These are phyloP conservation scores for Colistium nudipinnis DNA, from an alignment of 2,113 vertebrate species.

Conservation along the genomic window DNA sequence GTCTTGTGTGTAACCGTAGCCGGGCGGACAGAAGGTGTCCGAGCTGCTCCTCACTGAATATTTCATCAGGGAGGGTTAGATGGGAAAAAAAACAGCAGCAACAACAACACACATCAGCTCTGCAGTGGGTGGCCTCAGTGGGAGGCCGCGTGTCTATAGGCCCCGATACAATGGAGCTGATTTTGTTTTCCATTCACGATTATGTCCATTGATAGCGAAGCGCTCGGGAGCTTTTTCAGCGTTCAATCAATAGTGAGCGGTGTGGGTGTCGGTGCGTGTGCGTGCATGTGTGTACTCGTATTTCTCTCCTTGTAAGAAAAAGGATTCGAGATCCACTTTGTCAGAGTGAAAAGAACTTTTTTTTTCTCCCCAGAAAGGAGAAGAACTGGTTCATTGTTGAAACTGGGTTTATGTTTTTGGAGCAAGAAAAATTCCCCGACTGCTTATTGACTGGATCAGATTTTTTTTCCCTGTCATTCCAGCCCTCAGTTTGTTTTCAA, in stretches of 20 bases:
- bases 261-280: slow-evolving; percentile 7
- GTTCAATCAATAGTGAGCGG: slow-evolving; percentile 43
- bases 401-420: neutral
- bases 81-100: too few relatives aligned
- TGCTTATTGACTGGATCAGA: neutral
- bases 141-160: neutral
- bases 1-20: slow-evolving; percentile 44
- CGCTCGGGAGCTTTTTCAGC: slow-evolving; percentile 21
- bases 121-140: slow-evolving; percentile 40
- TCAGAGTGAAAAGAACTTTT: neutral
- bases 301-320: neutral
- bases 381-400: neutral
- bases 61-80: slow-evolving; percentile 52
- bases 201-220: slow-evolving; percentile 54
- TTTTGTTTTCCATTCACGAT: slow-evolving; percentile 60
- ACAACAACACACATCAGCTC: slow-evolving; percentile 12
- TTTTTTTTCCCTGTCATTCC: neutral
- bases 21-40: slow-evolving; percentile 21
- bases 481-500: neutral
- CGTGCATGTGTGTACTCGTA: neutral
- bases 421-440: neutral
- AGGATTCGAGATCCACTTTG: neutral
- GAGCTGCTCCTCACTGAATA: slow-evolving; percentile 50
- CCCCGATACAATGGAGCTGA: slow-evolving; percentile 55
- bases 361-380: neutral